Percentiles rank a stretch among this genome's conserved stretches.
Evolutionary conservation across 1,140 invertebrate genomes (phyloP).

Genomic region (Achroia grisella): DNA sequence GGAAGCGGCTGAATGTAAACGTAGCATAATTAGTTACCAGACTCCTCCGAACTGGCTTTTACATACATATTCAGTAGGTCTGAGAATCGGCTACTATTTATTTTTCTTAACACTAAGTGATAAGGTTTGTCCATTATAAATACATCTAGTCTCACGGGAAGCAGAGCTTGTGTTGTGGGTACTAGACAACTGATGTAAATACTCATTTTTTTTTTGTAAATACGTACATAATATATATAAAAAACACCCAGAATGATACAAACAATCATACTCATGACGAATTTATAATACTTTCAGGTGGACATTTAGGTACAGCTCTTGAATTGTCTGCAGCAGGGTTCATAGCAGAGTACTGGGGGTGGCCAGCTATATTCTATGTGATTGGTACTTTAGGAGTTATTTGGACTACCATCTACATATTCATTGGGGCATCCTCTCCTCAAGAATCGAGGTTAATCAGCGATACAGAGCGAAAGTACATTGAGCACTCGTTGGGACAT

Average conservation of each 20-base stretch:
- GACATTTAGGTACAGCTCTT: constrained; percentile 17
- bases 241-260: too few relatives aligned
- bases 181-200: too few relatives aligned
- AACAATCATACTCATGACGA: too few relatives aligned
- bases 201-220: too few relatives aligned
- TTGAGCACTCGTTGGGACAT: constrained; percentile 42
- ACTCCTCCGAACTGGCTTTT: too few relatives aligned
- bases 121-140: too few relatives aligned
- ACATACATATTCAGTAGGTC: too few relatives aligned
- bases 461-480: constrained; percentile 69
- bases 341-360: constrained; percentile 58
- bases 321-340: constrained; percentile 17
- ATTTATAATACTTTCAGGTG: constrained; percentile 11
- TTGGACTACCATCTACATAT: constrained; percentile 74
- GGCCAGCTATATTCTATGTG: constrained; percentile 80
- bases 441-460: constrained; percentile 64
- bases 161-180: too few relatives aligned
- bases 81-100: neutral
- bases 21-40: too few relatives aligned
- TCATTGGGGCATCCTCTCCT: constrained; percentile 76
- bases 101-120: neutral
- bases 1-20: too few relatives aligned
- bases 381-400: constrained; percentile 74
- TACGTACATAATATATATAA: too few relatives aligned
- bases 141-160: too few relatives aligned